Percentiles rank a stretch among this genome's conserved stretches.
These are phyloP conservation scores for Leptopilina boulardi DNA, from an alignment of 1,140 invertebrate genomes.

Conservation along the genomic window DNA sequence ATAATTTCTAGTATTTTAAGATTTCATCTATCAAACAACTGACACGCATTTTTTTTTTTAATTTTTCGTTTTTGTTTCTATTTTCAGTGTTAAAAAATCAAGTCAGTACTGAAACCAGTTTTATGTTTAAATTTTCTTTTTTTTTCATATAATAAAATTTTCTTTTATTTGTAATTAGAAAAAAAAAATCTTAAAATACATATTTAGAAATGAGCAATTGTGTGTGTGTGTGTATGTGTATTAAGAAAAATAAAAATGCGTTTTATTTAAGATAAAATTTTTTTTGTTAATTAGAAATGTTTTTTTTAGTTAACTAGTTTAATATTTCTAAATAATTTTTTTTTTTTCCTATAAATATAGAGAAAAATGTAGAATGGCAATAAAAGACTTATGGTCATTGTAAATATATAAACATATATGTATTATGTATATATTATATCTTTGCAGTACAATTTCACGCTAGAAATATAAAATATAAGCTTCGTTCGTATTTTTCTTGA, in stretches of 20 bases:
- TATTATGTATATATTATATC: constrained; percentile 44
- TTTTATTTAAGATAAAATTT: not conserved
- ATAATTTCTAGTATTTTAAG: not conserved
- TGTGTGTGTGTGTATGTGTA: not conserved
- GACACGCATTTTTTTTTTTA: constrained; percentile 17
- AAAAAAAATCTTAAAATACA: not conserved
- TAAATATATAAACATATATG: constrained; percentile 49
- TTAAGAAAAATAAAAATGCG: not conserved
- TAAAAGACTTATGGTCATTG: constrained; percentile 28
- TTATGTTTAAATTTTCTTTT: not conserved
- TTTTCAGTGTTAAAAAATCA: not conserved
- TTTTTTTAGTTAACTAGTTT: not conserved
- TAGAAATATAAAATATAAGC: constrained; percentile 45
- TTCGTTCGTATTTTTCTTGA: not conserved
- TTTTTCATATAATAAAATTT: not conserved
- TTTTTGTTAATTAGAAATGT: not conserved
- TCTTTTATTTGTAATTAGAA: no score
- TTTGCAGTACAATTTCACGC: constrained; percentile 42
- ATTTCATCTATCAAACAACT: not conserved
- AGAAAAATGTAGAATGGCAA: not conserved
- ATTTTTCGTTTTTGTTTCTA: not conserved
- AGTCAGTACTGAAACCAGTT: not conserved
- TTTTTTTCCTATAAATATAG: not conserved
- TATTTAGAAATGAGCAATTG: not conserved
- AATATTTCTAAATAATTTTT: not conserved